phyloP scores from a whole-genome alignment of 2,113 vertebrate genomes.

The Sterrhoptilus dennistouni region DNA sequence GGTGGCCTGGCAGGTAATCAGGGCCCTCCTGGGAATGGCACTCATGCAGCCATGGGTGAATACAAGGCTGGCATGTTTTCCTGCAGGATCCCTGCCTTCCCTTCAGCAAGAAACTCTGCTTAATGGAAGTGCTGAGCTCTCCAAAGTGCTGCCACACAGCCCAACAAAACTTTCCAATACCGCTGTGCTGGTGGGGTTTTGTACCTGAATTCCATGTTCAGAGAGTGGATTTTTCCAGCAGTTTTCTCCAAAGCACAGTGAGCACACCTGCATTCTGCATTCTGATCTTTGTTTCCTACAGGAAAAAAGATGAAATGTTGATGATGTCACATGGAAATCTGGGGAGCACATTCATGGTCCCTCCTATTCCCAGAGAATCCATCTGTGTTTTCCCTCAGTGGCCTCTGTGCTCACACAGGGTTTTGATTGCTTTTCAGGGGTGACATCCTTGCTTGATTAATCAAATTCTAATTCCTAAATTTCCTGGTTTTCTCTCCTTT shows the following conservation, averaged over 20 bases:
- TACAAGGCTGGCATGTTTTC: background rate
- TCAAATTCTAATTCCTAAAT: background rate
- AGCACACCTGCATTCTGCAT: background rate
- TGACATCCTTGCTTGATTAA: background rate
- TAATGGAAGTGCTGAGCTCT: background rate
- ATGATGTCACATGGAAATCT: background rate
- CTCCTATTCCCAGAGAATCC: background rate
- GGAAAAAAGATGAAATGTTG: background rate
- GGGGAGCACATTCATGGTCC: background rate
- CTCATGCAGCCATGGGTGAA: slow-evolving; percentile 36
- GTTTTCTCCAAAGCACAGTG: background rate
- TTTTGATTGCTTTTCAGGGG: background rate
- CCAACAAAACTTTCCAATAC: background rate
- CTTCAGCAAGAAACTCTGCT: background rate
- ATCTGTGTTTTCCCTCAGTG: background rate
- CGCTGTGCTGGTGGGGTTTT: background rate
- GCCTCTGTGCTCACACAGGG: background rate
- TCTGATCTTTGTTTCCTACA: background rate
- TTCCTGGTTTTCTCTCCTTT: background rate
- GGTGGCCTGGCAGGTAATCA: slow-evolving; percentile 18
- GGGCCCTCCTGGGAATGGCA: background rate
- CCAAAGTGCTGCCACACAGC: background rate
- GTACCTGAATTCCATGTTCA: background rate
- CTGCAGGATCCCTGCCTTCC: background rate
- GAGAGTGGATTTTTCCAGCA: background rate